These are phyloP conservation scores for Leptodactylus fuscus DNA, from an alignment of 2,113 vertebrate species.

Conservation along the genomic window DNA sequence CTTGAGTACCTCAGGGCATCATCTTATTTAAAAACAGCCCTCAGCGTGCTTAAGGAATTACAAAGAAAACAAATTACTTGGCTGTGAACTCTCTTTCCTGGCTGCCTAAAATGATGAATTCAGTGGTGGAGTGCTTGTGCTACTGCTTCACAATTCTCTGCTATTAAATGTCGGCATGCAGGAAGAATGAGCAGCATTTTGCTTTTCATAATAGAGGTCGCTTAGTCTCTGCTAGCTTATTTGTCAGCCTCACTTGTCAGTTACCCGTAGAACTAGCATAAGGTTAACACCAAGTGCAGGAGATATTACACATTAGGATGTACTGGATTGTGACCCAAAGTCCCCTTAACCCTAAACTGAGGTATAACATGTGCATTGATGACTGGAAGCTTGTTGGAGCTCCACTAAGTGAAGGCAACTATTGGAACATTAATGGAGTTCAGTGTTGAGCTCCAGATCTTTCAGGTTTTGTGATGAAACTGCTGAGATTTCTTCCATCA, in stretches of 20 bases:
- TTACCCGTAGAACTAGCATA: not conserved
- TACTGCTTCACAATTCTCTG: not conserved
- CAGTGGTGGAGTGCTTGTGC: not conserved
- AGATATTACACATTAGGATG: not conserved
- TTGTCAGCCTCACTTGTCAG: not conserved
- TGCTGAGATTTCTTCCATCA: too few species aligned
- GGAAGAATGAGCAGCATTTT: not conserved
- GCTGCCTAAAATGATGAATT: slow-evolving; percentile 20
- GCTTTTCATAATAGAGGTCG: not conserved
- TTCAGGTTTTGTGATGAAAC: too few species aligned
- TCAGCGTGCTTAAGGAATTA: slow-evolving; percentile 21
- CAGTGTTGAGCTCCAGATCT: too few species aligned
- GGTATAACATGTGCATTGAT: not conserved
- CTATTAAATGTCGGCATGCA: not conserved
- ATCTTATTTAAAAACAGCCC: slow-evolving; percentile 34
- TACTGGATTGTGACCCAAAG: not conserved
- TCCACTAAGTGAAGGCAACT: too few species aligned
- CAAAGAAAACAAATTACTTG: slow-evolving; percentile 46
- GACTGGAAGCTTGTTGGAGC: not conserved
- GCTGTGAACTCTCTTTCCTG: slow-evolving; percentile 25
- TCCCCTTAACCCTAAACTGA: not conserved
- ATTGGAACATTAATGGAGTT: too few species aligned
- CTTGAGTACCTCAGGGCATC: not conserved
- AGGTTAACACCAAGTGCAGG: not conserved
- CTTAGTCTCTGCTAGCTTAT: not conserved